These are phyloP conservation scores for Xestia rhomboidea DNA, from an alignment of 2,888 invertebrate species.

Conservation along the genomic window DNA sequence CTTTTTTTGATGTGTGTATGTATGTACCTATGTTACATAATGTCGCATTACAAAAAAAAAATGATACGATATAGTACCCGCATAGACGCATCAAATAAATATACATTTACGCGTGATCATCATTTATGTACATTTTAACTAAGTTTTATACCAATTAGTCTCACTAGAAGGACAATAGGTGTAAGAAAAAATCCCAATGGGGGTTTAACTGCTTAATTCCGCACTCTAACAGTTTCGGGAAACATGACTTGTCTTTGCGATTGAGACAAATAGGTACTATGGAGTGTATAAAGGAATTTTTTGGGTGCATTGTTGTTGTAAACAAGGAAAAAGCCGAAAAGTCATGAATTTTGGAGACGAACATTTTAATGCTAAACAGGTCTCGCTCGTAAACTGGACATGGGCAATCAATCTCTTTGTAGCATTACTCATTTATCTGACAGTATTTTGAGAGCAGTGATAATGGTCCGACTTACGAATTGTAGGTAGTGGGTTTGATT, in stretches of 20 bases:
- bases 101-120: constrained; percentile 20
- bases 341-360: constrained; percentile 30
- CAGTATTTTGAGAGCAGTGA: neutral
- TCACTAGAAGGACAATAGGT: constrained; percentile 44
- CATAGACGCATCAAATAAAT: neutral
- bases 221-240: constrained; percentile 24
- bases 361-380: constrained; percentile 42
- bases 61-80: neutral
- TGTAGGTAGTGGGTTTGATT: neutral
- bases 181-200: constrained; percentile 47
- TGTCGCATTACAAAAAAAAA: constrained; percentile 7
- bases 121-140: constrained; percentile 30
- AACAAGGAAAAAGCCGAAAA: constrained; percentile 45
- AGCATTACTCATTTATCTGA: constrained; percentile 42
- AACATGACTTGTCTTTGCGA: constrained; percentile 41
- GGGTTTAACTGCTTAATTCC: constrained; percentile 24
- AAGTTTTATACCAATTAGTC: constrained; percentile 51
- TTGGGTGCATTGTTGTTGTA: constrained; percentile 21
- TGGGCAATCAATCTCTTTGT: constrained; percentile 41
- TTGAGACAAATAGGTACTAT: constrained; percentile 11
- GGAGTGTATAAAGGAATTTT: constrained; percentile 18
- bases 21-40: neutral
- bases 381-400: constrained; percentile 48
- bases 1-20: too few species aligned
- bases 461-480: neutral